Conservation (phyloP, 1,140 invertebrate genomes). For the Heliconius eleuchia region DNA sequence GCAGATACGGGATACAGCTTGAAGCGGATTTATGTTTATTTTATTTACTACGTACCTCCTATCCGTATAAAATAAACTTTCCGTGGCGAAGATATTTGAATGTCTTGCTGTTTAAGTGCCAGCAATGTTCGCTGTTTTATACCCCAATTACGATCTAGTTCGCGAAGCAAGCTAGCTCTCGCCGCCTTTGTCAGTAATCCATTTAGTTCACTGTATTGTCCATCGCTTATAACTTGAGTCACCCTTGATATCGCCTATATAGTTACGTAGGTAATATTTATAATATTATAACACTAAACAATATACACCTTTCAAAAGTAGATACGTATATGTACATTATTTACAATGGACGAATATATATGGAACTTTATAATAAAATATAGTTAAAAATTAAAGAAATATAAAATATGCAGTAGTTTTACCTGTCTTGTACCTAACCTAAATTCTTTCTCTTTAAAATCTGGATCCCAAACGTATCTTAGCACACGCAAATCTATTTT, state of each 20-base stretch:
- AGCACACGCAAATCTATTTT: slow-evolving; percentile 72
- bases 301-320: no score
- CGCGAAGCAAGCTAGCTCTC: slow-evolving; percentile 60
- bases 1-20: no score
- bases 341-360: no score
- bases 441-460: slow-evolving; percentile 68
- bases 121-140: slow-evolving; percentile 60
- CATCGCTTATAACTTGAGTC: slow-evolving; percentile 66
- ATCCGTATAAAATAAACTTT: slow-evolving; percentile 75
- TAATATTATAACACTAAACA: background rate
- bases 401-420: background rate
- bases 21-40: no score
- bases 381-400: no score
- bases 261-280: background rate
- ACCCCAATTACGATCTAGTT: slow-evolving; percentile 68
- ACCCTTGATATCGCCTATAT: slow-evolving; percentile 69
- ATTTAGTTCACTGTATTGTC: slow-evolving; percentile 60
- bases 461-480: slow-evolving; percentile 65
- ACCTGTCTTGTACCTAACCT: slow-evolving; percentile 72
- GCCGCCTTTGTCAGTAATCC: slow-evolving; percentile 73
- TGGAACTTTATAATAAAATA: no score
- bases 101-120: slow-evolving; percentile 60
- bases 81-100: slow-evolving; percentile 69
- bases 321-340: no score
- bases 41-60: slow-evolving; percentile 48